phyloP scores from a whole-genome alignment of 2,113 vertebrate species.

The Sinocyclocheilus anshuiensis region DNA sequence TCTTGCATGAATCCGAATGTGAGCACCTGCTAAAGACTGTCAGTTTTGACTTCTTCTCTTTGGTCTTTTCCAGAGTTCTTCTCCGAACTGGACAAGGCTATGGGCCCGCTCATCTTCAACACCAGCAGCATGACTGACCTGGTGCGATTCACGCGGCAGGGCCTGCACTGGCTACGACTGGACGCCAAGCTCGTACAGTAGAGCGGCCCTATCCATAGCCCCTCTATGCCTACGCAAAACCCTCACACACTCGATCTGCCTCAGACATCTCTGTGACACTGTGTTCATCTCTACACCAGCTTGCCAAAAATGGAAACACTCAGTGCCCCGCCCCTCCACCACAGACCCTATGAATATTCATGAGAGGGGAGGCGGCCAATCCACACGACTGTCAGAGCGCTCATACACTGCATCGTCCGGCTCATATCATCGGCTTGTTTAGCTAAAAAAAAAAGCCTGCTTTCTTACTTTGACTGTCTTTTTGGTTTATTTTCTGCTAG shows the following conservation, averaged over 20 bases:
- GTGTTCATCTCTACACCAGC: slow-evolving; percentile 86
- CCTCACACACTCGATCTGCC: slow-evolving; percentile 59
- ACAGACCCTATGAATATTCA: slow-evolving; percentile 27
- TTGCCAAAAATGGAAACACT: slow-evolving; percentile 71
- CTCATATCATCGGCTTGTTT: slow-evolving; percentile 28
- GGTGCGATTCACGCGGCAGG: slow-evolving; percentile 96
- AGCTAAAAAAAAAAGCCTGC: slow-evolving; percentile 58
- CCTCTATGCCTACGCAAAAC: slow-evolving; percentile 43
- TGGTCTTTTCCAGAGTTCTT: slow-evolving; percentile 87
- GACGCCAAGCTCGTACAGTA: slow-evolving; percentile 87
- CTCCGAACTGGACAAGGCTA: slow-evolving; percentile 95
- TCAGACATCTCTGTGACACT: slow-evolving; percentile 78
- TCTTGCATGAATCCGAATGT: too few relatives aligned
- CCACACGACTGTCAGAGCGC: slow-evolving; percentile 16
- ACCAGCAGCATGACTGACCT: slow-evolving; percentile 98
- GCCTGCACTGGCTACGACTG: slow-evolving; percentile 95
- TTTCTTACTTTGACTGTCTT: slow-evolving; percentile 22
- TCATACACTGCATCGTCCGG: slow-evolving; percentile 58
- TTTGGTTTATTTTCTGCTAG: neutral
- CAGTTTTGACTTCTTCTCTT: neutral
- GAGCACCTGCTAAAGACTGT: too few relatives aligned
- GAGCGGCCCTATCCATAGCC: slow-evolving; percentile 50
- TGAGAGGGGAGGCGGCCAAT: neutral
- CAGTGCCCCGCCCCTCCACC: slow-evolving; percentile 13
- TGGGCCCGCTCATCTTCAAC: slow-evolving; percentile 96